Conservation (phyloP, 1,140 invertebrate genomes). For the Zophobas morio region DNA sequence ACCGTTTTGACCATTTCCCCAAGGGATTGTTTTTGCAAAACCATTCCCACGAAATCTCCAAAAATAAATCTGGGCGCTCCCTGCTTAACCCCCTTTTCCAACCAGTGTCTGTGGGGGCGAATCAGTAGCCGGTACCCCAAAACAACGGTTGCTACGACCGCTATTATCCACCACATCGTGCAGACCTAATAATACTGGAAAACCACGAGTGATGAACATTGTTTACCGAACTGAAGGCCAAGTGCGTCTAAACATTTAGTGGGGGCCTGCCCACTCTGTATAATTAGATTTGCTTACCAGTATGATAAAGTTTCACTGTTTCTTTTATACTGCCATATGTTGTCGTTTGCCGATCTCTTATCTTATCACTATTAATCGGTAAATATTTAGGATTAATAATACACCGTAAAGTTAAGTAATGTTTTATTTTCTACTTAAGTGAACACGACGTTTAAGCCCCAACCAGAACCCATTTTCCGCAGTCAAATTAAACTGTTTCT, state of each 20-base stretch:
- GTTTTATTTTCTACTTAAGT: too few species aligned
- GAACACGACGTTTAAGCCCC: not conserved
- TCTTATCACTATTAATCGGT: too few species aligned
- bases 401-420: not conserved
- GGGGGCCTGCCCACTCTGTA: too few species aligned
- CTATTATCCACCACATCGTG: conserved; percentile 74
- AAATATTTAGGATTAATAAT: too few species aligned
- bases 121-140: not conserved
- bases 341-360: too few species aligned
- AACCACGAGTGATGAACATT: conserved; percentile 62
- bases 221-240: not conserved
- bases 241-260: not conserved
- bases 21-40: not conserved
- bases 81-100: not conserved
- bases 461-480: too few species aligned
- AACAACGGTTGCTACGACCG: not conserved
- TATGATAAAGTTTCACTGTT: too few species aligned
- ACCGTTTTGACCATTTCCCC: not conserved
- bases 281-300: too few species aligned
- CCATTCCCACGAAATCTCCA: not conserved
- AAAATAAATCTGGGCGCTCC: not conserved
- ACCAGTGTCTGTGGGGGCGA: not conserved
- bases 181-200: conserved; percentile 71
- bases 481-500: too few species aligned
- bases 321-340: too few species aligned